These are phyloP conservation scores for Noctuana brunneofusca DNA, from an alignment of 2,888 invertebrate genomes.

Conservation along the genomic window DNA sequence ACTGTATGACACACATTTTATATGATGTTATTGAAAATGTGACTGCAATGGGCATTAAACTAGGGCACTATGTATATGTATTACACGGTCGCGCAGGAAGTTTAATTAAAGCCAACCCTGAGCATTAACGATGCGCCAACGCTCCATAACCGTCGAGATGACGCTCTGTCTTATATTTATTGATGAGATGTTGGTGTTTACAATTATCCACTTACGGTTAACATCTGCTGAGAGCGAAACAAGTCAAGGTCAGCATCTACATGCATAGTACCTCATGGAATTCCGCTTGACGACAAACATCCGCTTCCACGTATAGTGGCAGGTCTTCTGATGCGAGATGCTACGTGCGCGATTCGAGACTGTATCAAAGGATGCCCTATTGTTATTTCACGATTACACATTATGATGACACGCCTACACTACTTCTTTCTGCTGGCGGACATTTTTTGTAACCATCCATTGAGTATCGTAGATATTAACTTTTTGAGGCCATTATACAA, in stretches of 20 bases:
- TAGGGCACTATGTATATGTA: conserved; percentile 40
- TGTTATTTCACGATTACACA: conserved; percentile 13
- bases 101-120: conserved; percentile 64
- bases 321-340: conserved; percentile 11
- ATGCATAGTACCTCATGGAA: conserved; percentile 44
- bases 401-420: neutral
- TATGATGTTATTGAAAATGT: neutral
- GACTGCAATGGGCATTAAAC: conserved; percentile 35
- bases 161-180: conserved; percentile 53
- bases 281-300: conserved; percentile 48
- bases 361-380: conserved; percentile 2
- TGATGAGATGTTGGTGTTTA: conserved; percentile 53
- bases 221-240: conserved; percentile 52
- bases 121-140: conserved; percentile 53
- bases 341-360: conserved; percentile 10
- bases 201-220: conserved; percentile 60
- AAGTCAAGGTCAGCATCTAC: conserved; percentile 62
- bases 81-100: conserved; percentile 57
- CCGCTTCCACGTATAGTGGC: conserved; percentile 62
- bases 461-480: neutral
- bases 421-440: conserved; percentile 16
- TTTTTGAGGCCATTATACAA: conserved; percentile 1
- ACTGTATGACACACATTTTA: neutral
- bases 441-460: neutral
- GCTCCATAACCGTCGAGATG: conserved; percentile 52